Evolutionary conservation across 1,140 invertebrate genomes (phyloP), one percentile per base, ranked within the genome.

Genomic region (Brachionus calyciflorus): DNA sequence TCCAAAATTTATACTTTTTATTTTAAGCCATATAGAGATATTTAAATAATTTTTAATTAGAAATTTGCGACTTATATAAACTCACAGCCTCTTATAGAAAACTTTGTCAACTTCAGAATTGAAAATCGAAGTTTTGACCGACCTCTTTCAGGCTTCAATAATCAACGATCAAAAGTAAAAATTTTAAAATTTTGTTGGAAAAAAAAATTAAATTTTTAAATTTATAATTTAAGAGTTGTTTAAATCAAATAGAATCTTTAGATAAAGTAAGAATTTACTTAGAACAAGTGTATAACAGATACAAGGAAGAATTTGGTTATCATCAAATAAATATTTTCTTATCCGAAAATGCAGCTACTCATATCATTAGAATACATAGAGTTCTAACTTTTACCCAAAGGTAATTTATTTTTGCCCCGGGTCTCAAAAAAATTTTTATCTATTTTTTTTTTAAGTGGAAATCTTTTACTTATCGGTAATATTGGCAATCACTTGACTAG

Each of bases 291-390:
- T 41, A 41, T 17, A 75, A 48, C 6, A 77, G 82, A 33, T 84
- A 84, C 77, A 84, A 84, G 78, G 83, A 84, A 73, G 83, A 84
- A 77, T 82, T 84, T 79, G 83, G 83, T 24, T 83, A 84, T 60
- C 78, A 82, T 7, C 77, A 79, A 30, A 79, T 84, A 10, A 81
- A 83, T 77, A 82, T 84, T 46, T 82, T 82, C 79, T 60, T 85
- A 41, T 84, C 83, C 14, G 83, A 84, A 70, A 81, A 81, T 76
- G 80, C 82, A 73, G 82, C 84, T 33, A 76, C 79, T 40, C 82
- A 85, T 65, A 79, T 85, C 44, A 80, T 85, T 19, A 79, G 81
- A 55, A 81, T 85, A 78, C 83, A 84, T 76, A 77, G 84, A 48
- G 78, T 84, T n/a, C 80, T 85, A 28, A 83, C 82, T 78, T 82